Evolutionary conservation across 2,888 invertebrate genomes (phyloP).

Genomic region (Oscheius sp.): DNA sequence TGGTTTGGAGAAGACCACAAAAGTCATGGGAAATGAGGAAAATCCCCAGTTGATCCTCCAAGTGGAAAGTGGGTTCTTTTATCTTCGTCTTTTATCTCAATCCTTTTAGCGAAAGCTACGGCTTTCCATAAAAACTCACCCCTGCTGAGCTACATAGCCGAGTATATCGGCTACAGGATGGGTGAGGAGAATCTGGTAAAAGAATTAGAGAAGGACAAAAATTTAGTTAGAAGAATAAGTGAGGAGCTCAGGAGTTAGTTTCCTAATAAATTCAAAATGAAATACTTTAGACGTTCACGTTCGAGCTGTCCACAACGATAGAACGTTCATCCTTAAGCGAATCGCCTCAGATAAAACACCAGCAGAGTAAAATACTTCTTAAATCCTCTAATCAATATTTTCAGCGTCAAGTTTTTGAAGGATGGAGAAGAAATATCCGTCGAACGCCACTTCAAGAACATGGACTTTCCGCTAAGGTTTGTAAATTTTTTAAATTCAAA

Average conservation of each 20-base stretch:
- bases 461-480: slow-evolving; percentile 24
- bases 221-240: neutral
- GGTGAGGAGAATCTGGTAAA: neutral
- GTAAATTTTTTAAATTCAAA: neutral
- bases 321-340: neutral
- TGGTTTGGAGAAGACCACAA: slow-evolving; percentile 18
- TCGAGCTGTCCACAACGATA: neutral
- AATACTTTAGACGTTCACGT: neutral
- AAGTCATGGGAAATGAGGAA: neutral
- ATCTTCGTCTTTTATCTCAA: neutral
- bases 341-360: neutral
- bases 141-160: neutral
- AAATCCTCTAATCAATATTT: neutral
- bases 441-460: slow-evolving; percentile 29
- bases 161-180: neutral
- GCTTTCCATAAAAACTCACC: neutral
- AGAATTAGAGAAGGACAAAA: neutral
- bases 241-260: neutral
- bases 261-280: neutral
- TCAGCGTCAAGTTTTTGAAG: neutral
- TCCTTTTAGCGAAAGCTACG: slow-evolving; percentile 2
- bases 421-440: slow-evolving; percentile 27
- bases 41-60: neutral
- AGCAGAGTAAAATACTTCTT: neutral
- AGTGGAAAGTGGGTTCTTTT: neutral